Base-by-base conservation (phyloP, 2,888 invertebrate genomes). In the Campoplex nolae region DNA sequence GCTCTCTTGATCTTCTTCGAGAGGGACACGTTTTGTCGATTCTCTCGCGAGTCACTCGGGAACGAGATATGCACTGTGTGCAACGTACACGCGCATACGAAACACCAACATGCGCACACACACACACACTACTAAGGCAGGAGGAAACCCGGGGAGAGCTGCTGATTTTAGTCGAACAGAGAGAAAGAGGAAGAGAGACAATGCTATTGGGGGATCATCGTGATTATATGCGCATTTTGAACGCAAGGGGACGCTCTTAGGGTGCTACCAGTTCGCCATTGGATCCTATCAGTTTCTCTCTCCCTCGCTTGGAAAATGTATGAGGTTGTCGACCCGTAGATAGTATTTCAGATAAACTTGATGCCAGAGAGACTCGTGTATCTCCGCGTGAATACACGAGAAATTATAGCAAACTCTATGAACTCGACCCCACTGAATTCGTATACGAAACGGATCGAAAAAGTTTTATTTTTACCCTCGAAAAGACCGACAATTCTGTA, bases 161-260 rank as follows among this genome's bases (percentile, higher is more conserved):
- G 67, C 65, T 80, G 84, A 86, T 74, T 86, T 86, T 77, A 74
- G 80, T 56, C 32, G 42, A 74, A 78, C n/a, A 78, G 56, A 76
- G 78, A 68, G 83, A 58, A 76, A 70, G 70, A 58, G 70, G n/a
- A 65, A 67, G 67, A 62, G 70, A 65, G 71, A 62, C 16, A 56
- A 71, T 28, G 73, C 62, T 83, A 75, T 85, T 83, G 82, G 76
- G 77, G 83, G 76, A 85, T 85, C 85, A 83, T 80, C 80, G 71
- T 85, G 87, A 88, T 88, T 88, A 88, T 62, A 62, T 88, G 85
- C 85, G 85, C 85, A 88, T 88, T 85, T 85, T 88, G 81, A 84
- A 76, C 82, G 76, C 62, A 71, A 77, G 65, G 67, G 65, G 85
- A 54, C 75, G 81, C 45, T 42, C 73, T 62, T 35, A 13, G 58